Evolutionary conservation across 2,797 vertebrate genomes (phyloP).

Genomic region (Urocyon cinereoargenteus): DNA sequence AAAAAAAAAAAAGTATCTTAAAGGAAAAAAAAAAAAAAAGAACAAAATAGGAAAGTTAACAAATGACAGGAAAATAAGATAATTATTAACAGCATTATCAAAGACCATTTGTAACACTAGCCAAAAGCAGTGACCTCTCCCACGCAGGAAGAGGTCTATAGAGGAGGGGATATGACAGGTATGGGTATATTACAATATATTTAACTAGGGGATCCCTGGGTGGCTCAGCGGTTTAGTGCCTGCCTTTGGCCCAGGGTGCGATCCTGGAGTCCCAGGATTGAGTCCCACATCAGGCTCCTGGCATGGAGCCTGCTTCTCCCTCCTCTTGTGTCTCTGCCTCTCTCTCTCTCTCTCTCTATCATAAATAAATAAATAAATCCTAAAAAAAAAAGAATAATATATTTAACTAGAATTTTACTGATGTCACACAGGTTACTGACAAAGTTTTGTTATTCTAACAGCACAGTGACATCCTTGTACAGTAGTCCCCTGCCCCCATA

Average conservation of each 20-base stretch:
- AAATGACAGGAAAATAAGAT: background rate
- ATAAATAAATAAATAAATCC: too few species aligned
- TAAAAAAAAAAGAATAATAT: too few species aligned
- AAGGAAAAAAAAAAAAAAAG: background rate
- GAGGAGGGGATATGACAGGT: background rate
- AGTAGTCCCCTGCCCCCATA: background rate
- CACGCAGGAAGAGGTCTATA: background rate
- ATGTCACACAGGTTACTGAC: background rate
- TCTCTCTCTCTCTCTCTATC: too few species aligned
- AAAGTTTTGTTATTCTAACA: background rate
- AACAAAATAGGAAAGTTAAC: background rate
- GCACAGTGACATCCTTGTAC: background rate
- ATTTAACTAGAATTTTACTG: background rate
- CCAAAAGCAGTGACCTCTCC: background rate
- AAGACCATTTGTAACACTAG: background rate
- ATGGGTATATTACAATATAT: too few species aligned
- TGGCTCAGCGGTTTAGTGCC: too few species aligned
- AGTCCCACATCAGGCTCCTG: too few species aligned
- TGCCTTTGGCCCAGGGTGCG: too few species aligned
- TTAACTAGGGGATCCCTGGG: background rate
- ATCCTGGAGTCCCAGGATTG: too few species aligned
- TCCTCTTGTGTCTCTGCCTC: too few species aligned
- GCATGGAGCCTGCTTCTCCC: too few species aligned
- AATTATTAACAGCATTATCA: background rate
- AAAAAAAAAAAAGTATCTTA: background rate